These are phyloP conservation scores for Pteropus rufus DNA, from an alignment of 2,797 vertebrate species.

Conservation along the genomic window DNA sequence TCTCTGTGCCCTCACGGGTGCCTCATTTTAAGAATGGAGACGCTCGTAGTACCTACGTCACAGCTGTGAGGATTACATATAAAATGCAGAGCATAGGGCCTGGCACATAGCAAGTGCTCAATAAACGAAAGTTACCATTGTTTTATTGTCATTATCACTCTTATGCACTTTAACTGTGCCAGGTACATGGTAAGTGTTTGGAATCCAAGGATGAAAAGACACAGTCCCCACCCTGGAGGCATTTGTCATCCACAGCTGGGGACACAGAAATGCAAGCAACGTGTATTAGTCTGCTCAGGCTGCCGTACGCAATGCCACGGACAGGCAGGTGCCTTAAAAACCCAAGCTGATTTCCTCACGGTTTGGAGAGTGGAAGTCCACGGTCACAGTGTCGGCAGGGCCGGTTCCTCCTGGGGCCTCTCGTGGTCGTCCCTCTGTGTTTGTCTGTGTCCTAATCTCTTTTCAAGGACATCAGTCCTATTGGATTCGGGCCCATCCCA, in stretches of 20 bases:
- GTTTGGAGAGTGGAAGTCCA: background rate
- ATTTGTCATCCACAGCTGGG: background rate
- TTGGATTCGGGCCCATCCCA: background rate
- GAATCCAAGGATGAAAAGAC: background rate
- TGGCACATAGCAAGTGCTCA: background rate
- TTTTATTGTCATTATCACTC: background rate
- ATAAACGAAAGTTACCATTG: background rate
- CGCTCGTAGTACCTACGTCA: background rate
- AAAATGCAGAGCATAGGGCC: background rate
- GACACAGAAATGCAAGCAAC: background rate
- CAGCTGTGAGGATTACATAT: background rate
- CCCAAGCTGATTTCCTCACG: background rate
- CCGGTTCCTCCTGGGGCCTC: background rate
- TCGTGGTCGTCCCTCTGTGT: background rate
- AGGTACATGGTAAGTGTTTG: background rate
- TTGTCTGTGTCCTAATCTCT: background rate
- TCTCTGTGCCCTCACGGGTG: background rate
- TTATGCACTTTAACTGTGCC: background rate
- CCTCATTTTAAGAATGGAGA: background rate
- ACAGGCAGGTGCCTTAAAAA: accelerated
- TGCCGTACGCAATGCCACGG: background rate
- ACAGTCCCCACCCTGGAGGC: background rate
- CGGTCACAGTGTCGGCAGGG: background rate
- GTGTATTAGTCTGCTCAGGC: background rate
- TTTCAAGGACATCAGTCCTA: background rate